These are phyloP conservation scores for Margaritifera margaritifera DNA, from an alignment of 2,888 invertebrate genomes.

Conservation along the genomic window DNA sequence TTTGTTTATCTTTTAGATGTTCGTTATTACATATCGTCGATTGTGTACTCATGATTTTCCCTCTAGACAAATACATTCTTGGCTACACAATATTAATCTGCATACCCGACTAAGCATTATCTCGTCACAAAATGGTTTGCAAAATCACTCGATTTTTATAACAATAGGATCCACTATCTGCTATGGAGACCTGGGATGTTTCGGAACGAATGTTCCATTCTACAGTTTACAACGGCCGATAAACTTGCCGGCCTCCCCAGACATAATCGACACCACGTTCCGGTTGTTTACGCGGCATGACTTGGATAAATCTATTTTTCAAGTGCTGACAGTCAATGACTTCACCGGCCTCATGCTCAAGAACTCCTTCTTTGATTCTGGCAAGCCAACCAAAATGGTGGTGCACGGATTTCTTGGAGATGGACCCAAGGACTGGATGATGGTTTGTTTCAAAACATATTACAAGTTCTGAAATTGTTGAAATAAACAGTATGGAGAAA, in stretches of 20 bases:
- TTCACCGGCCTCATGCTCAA: conserved; percentile 26
- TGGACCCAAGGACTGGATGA: conserved; percentile 51
- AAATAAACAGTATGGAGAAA: too few relatives aligned
- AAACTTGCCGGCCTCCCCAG: conserved; percentile 48
- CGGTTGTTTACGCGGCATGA: conserved; percentile 44
- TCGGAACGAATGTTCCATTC: conserved; percentile 81
- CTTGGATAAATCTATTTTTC: conserved; percentile 9
- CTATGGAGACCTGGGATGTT: conserved; percentile 92
- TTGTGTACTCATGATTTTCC: too few relatives aligned
- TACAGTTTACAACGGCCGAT: conserved; percentile 80
- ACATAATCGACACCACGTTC: conserved; percentile 44
- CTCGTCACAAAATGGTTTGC: too few relatives aligned
- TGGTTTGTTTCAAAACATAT: conserved; percentile 31
- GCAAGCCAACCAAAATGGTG: conserved; percentile 48
- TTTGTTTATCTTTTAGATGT: too few relatives aligned
- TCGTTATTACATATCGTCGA: too few relatives aligned
- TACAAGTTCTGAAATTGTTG: too few relatives aligned
- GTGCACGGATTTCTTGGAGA: conserved; percentile 58
- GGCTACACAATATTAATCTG: too few relatives aligned
- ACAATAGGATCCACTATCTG: conserved; percentile 78
- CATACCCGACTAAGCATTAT: too few relatives aligned
- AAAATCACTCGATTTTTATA: not conserved
- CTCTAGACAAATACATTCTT: too few relatives aligned
- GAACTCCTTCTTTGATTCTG: conserved; percentile 39
- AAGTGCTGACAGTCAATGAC: conserved; percentile 38